phyloP scores from a whole-genome alignment of 2,888 invertebrate species.

The Brachynemurus nebulosus region DNA sequence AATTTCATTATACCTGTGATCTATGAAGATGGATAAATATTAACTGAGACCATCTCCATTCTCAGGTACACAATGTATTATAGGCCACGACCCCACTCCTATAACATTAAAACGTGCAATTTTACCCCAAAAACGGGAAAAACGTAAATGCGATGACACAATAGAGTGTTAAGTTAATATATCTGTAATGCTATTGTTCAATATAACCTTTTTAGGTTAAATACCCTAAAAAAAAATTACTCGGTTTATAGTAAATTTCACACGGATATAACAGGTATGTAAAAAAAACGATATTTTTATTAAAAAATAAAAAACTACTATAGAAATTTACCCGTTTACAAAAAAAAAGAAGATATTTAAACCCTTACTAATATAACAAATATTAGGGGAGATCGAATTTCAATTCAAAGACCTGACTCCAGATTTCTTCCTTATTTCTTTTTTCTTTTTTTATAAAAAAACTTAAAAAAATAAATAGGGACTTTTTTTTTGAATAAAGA shows the following conservation, averaged over 20 bases:
- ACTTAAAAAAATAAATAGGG: not conserved
- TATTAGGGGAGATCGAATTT: slow-evolving; percentile 1
- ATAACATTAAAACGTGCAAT: not conserved
- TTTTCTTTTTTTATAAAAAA: not conserved
- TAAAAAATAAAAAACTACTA: not conserved
- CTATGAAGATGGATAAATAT: not conserved
- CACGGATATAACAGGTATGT: slow-evolving; percentile 7
- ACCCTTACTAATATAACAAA: not conserved
- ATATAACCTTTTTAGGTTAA: slow-evolving; percentile 5
- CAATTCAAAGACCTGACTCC: no score
- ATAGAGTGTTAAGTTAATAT: slow-evolving; percentile 9
- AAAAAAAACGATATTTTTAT: slow-evolving; percentile 1
- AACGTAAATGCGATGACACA: not conserved
- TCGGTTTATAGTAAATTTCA: slow-evolving; percentile 7
- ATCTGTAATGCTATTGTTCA: slow-evolving; percentile 3
- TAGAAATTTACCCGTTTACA: not conserved
- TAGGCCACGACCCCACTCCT: slow-evolving; percentile 1
- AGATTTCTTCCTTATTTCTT: not conserved
- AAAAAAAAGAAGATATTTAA: not conserved
- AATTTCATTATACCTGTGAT: not conserved
- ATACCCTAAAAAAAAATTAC: not conserved
- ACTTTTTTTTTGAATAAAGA: not conserved
- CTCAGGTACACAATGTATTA: not conserved
- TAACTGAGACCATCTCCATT: slow-evolving; percentile 4
- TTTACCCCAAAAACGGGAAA: slow-evolving; percentile 6